Base-by-base conservation (phyloP, 1,140 invertebrate species). In the Hylyphantes graminicola region DNA sequence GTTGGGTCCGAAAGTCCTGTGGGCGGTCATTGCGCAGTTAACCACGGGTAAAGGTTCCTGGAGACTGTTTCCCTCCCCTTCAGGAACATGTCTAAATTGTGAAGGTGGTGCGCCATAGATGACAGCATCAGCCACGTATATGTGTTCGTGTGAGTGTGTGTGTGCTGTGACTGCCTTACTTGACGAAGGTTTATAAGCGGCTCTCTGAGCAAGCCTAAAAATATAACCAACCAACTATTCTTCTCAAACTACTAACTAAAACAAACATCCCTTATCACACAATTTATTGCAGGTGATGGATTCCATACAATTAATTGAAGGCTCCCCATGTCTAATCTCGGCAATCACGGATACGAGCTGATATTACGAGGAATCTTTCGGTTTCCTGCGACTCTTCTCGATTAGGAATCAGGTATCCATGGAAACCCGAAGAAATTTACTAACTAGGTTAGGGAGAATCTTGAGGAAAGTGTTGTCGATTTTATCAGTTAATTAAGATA, bases 401-500 rank as follows among this genome's bases (percentile, higher is more conserved):
- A 76, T 76, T 76, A 64, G 55, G 64, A 76, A 64, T 53, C 74
- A 21, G 61, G 74, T 76, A 63, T 17, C 74, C 59, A 76, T 76
- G 59, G 74, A 6, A 64, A 76, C 74, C 19, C 15, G 51, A 35
- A 7, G 59, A n/a, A 64, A 76, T 76, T 76, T 76, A 76, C 74
- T 76, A 76, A 64, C 74, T 12, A 64, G 54, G 2, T 19, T 15
- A 7, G 19, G 54, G 35, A 19, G 68, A 74, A 74, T 74, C 72
- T 74, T 4, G n/a, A 35, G 72, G 54, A 74, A 74, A 70, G 57
- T 57, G 54, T 57, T 74, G 72, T 59, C 55, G 12, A 48, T 74
- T 55, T 74, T 74, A 74, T 74, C 72, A 74, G 72, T 57, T 74
- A 74, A 74, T 74, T 74, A 74, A 74, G 72, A 74, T 59, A 57